Conservation (phyloP, 2,888 invertebrate genomes). For the Lamellibrachia columna region DNA sequence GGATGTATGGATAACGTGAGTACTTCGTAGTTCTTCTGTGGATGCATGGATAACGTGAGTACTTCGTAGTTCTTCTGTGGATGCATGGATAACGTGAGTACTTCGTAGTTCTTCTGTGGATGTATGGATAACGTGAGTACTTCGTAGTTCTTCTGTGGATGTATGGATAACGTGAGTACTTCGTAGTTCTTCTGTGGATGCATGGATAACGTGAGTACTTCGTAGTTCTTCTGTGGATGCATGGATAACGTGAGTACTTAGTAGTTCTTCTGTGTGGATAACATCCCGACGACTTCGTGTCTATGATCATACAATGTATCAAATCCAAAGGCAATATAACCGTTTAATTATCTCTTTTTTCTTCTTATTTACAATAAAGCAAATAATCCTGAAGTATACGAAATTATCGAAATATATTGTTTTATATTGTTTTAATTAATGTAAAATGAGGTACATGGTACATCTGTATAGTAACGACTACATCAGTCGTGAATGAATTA, state of each 20-base stretch:
- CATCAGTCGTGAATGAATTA: too few relatives aligned
- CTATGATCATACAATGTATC: neutral
- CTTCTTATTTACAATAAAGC: too few relatives aligned
- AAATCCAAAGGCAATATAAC: neutral
- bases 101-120: neutral
- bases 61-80: neutral
- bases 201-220: neutral
- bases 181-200: neutral
- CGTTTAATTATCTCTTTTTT: neutral
- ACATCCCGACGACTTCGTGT: too few relatives aligned
- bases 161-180: neutral
- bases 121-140: neutral
- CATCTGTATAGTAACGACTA: too few relatives aligned
- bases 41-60: neutral
- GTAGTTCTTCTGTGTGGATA: neutral
- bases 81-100: neutral
- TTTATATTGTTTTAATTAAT: too few relatives aligned
- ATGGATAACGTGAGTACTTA: neutral
- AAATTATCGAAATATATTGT: too few relatives aligned
- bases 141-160: neutral
- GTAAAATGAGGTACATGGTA: too few relatives aligned
- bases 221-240: neutral
- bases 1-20: neutral
- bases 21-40: neutral
- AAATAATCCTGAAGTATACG: too few relatives aligned